A percentile compares a stretch with the other conserved stretches of the same genome.
These are phyloP conservation scores for Liopterus haemorrhoidalis DNA, from an alignment of 2,888 invertebrate genomes.

Conservation along the genomic window DNA sequence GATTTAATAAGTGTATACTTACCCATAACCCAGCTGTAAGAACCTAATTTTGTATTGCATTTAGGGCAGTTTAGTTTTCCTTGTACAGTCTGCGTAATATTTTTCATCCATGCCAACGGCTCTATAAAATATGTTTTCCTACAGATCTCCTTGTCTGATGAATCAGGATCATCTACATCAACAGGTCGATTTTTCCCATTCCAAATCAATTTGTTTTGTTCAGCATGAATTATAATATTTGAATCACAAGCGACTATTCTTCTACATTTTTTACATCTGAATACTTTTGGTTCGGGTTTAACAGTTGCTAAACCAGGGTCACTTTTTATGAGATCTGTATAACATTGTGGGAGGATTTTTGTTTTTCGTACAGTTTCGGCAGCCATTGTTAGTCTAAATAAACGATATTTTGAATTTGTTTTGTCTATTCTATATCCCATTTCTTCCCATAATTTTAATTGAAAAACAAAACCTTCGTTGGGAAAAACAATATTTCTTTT, in stretches of 20 bases:
- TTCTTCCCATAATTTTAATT: conserved; percentile 69
- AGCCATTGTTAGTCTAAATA: conserved; percentile 70
- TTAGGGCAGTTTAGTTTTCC: conserved; percentile 85
- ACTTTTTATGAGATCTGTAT: conserved; percentile 68
- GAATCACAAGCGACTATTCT: conserved; percentile 75
- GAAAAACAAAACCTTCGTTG: conserved; percentile 74
- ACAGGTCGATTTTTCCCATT: conserved; percentile 43
- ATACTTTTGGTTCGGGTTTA: conserved; percentile 76
- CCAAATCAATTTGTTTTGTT: conserved; percentile 50
- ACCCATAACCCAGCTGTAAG: conserved; percentile 88
- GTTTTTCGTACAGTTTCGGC: conserved; percentile 76
- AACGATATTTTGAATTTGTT: conserved; percentile 64
- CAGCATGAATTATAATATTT: conserved; percentile 69
- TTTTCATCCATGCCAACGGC: conserved; percentile 84
- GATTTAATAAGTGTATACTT: conserved; percentile 33
- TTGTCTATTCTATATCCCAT: conserved; percentile 70
- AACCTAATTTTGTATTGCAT: conserved; percentile 78
- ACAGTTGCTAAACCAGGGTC: conserved; percentile 72
- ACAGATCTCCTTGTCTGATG: conserved; percentile 49
- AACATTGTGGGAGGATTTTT: conserved; percentile 75
- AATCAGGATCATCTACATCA: conserved; percentile 31
- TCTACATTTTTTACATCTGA: conserved; percentile 74
- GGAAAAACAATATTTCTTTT: conserved; percentile 70
- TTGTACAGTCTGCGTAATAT: conserved; percentile 61
- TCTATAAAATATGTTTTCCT: conserved; percentile 78